These are phyloP conservation scores for Cyphomyrus plagiostoma DNA, from an alignment of 2,113 vertebrate species.

Conservation along the genomic window DNA sequence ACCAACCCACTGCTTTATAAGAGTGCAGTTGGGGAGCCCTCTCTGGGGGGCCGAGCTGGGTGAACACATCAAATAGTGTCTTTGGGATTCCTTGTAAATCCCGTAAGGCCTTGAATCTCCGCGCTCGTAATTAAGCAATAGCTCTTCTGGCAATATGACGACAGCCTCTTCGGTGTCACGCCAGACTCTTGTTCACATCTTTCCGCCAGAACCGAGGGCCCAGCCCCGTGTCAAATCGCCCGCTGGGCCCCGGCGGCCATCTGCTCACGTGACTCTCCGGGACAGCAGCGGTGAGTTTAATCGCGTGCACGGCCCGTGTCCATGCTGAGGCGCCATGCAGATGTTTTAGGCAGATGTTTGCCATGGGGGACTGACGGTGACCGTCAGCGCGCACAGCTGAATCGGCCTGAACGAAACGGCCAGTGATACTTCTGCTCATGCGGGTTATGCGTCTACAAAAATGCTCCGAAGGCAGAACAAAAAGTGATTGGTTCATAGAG, in stretches of 20 bases:
- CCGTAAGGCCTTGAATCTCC: not conserved
- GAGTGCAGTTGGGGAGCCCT: not conserved
- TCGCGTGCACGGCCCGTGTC: not conserved
- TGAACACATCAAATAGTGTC: not conserved
- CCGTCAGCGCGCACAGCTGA: not conserved
- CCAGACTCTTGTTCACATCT: not conserved
- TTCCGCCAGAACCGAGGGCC: constrained; percentile 54
- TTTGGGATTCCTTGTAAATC: not conserved
- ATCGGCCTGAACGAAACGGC: not conserved
- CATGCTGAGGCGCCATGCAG: not conserved
- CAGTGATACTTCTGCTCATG: not conserved
- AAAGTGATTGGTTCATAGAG: too few relatives aligned
- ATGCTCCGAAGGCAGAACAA: too few relatives aligned
- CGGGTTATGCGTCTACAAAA: not conserved
- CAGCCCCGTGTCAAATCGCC: constrained; percentile 58
- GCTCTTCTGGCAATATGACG: not conserved
- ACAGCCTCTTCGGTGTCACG: not conserved
- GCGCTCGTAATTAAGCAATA: not conserved
- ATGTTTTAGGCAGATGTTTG: not conserved
- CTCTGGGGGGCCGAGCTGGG: not conserved
- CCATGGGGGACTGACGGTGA: not conserved
- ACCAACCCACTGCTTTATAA: not conserved
- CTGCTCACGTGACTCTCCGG: constrained; percentile 64
- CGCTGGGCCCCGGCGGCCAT: constrained; percentile 58
- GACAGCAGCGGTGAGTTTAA: constrained; percentile 51